Percentiles rank a stretch among this genome's conserved stretches.
Conservation (phyloP, 2,113 vertebrate genomes). For the Clarias magur region DNA sequence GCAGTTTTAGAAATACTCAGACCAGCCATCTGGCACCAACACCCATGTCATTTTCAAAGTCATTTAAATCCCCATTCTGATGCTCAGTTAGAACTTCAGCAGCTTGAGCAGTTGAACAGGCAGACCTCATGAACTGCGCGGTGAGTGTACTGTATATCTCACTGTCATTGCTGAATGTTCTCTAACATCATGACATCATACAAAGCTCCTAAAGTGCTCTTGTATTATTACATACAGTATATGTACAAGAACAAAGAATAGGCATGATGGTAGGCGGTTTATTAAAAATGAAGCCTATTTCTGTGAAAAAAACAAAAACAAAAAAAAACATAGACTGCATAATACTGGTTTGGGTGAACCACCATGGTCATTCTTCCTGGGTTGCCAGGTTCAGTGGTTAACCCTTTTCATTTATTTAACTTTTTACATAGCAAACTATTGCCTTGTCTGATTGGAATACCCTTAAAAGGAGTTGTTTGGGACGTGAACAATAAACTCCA, state of each 20-base stretch:
- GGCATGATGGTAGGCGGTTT: neutral
- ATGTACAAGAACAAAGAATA: neutral
- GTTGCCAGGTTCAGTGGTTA: constrained; percentile 4
- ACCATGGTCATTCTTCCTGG: neutral
- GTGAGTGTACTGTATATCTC: neutral
- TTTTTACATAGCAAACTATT: neutral
- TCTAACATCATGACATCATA: neutral
- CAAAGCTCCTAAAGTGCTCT: neutral
- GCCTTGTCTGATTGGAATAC: constrained; percentile 37
- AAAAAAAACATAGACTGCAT: neutral
- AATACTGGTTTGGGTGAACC: neutral
- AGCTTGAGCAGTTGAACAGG: too few species aligned
- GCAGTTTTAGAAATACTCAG: too few species aligned
- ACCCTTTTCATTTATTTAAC: neutral
- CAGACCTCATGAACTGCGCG: too few species aligned
- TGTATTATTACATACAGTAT: neutral
- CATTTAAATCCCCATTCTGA: too few species aligned
- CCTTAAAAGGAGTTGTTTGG: constrained; percentile 62
- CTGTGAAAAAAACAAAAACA: neutral
- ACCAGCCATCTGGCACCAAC: too few species aligned
- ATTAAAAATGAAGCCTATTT: neutral
- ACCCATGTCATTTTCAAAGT: too few species aligned
- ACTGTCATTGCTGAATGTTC: neutral
- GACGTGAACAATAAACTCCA: constrained; percentile 47
- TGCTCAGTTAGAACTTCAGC: too few species aligned